A percentile compares a stretch with the other conserved stretches of the same genome.
These are phyloP conservation scores for Shargacucullia verbasci DNA, from an alignment of 2,888 invertebrate genomes.

Conservation along the genomic window DNA sequence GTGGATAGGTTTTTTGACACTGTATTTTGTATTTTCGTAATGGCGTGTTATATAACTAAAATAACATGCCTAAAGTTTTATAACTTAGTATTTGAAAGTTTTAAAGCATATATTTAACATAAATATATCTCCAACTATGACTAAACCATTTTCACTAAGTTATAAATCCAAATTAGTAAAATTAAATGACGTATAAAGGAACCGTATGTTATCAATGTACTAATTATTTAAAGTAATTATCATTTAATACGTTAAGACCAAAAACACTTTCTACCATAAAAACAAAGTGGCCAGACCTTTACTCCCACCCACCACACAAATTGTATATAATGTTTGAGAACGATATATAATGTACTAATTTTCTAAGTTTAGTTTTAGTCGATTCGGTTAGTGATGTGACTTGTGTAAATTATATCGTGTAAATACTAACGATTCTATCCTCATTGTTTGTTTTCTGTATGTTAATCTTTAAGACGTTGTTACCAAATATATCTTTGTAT, in stretches of 20 bases:
- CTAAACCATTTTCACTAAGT: conserved; percentile 42
- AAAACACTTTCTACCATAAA: conserved; percentile 57
- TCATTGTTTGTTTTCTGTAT: conserved; percentile 60
- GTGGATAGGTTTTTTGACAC: conserved; percentile 27
- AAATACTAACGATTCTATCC: conserved; percentile 76
- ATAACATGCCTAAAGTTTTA: conserved; percentile 16
- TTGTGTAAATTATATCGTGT: conserved; percentile 70
- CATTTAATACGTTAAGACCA: conserved; percentile 58
- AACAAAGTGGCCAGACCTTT: conserved; percentile 79
- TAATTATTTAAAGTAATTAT: conserved; percentile 42
- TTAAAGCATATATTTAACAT: conserved; percentile 40
- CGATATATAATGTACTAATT: conserved; percentile 54
- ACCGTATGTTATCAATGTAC: conserved; percentile 40
- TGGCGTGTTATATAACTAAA: neutral
- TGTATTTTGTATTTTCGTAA: conserved; percentile 17
- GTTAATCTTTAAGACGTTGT: conserved; percentile 80
- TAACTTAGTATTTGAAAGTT: conserved; percentile 28
- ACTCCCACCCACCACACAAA: conserved; percentile 83
- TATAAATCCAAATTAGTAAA: conserved; percentile 40
- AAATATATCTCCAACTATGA: conserved; percentile 33
- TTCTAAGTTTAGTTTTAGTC: conserved; percentile 73
- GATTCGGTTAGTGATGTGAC: conserved; percentile 79
- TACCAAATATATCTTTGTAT: conserved; percentile 88
- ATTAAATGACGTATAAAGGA: conserved; percentile 23
- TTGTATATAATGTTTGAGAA: conserved; percentile 75